Percentiles rank a stretch among this genome's conserved stretches.
Evolutionary conservation across 2,888 invertebrate species (phyloP).

Genomic region (Ennomos quercinarius): DNA sequence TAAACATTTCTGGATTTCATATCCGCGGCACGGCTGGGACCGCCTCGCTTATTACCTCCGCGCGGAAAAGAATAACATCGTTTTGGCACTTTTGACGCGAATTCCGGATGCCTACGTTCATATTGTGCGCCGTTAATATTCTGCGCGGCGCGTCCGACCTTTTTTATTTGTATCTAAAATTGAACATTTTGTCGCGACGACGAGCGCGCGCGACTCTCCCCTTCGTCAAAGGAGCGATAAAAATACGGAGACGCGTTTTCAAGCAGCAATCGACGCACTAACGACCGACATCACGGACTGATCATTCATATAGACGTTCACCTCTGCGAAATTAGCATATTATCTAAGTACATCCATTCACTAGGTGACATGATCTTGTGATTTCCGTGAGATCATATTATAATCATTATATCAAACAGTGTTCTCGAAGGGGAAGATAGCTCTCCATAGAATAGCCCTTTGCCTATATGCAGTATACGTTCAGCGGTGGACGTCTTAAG

Average conservation of each 20-base stretch:
- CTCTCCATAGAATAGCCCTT: no score
- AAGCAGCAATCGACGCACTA: conserved; percentile 68
- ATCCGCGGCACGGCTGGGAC: conserved; percentile 78
- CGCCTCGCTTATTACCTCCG: conserved; percentile 80
- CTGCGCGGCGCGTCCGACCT: conserved; percentile 82
- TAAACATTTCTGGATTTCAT: conserved; percentile 84
- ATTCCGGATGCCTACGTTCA: conserved; percentile 83
- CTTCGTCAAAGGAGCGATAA: conserved; percentile 75
- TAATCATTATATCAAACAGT: not conserved
- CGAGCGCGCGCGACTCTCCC: conserved; percentile 74
- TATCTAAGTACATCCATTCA: not conserved
- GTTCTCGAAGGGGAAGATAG: no score
- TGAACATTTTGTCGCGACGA: conserved; percentile 85
- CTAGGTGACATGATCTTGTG: not conserved
- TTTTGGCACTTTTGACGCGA: conserved; percentile 84
- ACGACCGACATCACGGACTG: conserved; percentile 55
- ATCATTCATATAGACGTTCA: conserved; percentile 53
- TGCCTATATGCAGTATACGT: no score
- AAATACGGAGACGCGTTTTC: conserved; percentile 70
- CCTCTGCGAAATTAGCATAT: conserved; percentile 17
- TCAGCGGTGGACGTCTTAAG: no score
- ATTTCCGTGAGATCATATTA: conserved; percentile 2
- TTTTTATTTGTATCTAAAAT: conserved; percentile 86
- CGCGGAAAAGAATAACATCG: conserved; percentile 84
- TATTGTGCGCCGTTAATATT: conserved; percentile 85